These are phyloP conservation scores for Acanthosoma haemorrhoidale DNA, from an alignment of 2,888 invertebrate species.

Conservation along the genomic window DNA sequence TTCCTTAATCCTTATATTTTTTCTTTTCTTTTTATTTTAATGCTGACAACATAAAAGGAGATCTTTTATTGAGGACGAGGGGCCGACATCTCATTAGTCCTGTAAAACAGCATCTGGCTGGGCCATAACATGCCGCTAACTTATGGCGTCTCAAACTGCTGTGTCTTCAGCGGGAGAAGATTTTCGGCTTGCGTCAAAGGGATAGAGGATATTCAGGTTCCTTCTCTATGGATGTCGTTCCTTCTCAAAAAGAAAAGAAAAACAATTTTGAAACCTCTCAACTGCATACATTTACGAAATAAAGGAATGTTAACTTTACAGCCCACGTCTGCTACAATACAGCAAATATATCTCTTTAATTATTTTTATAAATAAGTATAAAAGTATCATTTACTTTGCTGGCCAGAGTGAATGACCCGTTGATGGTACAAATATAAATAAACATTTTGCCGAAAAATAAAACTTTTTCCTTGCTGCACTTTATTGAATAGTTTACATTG, in stretches of 20 bases:
- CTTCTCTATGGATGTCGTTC: neutral
- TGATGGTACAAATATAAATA: too few species aligned
- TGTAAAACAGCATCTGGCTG: neutral
- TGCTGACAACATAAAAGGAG: neutral
- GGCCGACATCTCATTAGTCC: neutral
- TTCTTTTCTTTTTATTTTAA: neutral
- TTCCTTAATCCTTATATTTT: too few species aligned
- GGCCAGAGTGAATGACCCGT: too few species aligned
- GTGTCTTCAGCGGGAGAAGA: too few species aligned
- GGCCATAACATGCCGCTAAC: neutral
- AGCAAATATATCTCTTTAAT: too few species aligned
- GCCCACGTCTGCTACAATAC: too few species aligned
- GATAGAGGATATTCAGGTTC: too few species aligned
- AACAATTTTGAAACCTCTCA: neutral
- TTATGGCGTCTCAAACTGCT: neutral
- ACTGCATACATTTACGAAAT: neutral
- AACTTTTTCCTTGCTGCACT: too few species aligned
- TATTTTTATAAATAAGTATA: too few species aligned
- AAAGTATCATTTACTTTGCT: too few species aligned
- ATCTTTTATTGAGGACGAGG: neutral
- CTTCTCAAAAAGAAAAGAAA: neutral
- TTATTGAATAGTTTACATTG: too few species aligned
- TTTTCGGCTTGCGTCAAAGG: conserved; percentile 2
- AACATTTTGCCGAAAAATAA: too few species aligned
- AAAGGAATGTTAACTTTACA: neutral